Conservation (phyloP, 2,888 invertebrate genomes). For the Erebia palarica region DNA sequence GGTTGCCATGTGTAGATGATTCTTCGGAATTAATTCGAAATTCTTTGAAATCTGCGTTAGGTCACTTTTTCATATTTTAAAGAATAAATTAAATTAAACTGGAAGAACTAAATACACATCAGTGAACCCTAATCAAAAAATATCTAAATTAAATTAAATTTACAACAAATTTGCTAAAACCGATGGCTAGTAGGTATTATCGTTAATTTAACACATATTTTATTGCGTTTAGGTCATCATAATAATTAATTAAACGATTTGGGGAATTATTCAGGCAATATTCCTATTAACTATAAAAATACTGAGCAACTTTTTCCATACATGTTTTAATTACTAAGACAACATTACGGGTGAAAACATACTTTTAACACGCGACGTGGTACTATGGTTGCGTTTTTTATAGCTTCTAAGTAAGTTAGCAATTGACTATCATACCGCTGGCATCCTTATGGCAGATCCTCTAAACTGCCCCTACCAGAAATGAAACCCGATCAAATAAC, state of each 20-base stretch:
- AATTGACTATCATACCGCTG: too few relatives aligned
- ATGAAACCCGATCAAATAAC: too few relatives aligned
- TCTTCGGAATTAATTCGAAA: background rate
- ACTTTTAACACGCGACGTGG: background rate
- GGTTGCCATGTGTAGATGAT: background rate
- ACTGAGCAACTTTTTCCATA: slow-evolving; percentile 77
- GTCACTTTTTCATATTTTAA: background rate
- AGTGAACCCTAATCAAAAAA: background rate
- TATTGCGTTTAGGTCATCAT: slow-evolving; percentile 61
- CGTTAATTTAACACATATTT: slow-evolving; percentile 55
- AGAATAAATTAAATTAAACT: background rate
- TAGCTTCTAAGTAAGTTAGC: too few relatives aligned
- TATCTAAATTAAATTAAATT: slow-evolving; percentile 40
- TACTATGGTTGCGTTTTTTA: background rate
- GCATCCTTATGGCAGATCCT: too few relatives aligned
- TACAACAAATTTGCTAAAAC: slow-evolving; percentile 59
- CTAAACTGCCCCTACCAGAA: too few relatives aligned
- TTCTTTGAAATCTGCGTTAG: background rate
- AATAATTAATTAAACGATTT: slow-evolving; percentile 63
- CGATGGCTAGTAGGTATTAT: slow-evolving; percentile 53
- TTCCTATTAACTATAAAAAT: slow-evolving; percentile 78
- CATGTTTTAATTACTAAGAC: slow-evolving; percentile 61
- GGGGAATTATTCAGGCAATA: slow-evolving; percentile 62
- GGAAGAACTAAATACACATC: slow-evolving; percentile 15
- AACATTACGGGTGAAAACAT: slow-evolving; percentile 38